Conservation (phyloP, 2,888 invertebrate genomes). For the Salpingus planirostris region DNA sequence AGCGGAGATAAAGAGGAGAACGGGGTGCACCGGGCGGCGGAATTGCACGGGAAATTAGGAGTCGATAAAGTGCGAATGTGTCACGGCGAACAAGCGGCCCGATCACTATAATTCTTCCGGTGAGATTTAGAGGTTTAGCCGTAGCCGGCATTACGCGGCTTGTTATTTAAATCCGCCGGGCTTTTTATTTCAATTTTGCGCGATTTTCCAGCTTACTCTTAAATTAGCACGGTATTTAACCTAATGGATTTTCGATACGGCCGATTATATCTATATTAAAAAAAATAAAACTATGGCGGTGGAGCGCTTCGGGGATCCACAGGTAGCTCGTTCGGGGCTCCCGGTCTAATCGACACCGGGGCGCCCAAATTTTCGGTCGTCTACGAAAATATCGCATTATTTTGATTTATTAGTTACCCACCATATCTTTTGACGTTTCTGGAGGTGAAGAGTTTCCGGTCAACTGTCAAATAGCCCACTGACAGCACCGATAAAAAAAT, state of each 20-base stretch:
- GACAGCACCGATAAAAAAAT: no score
- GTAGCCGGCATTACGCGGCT: constrained; percentile 31
- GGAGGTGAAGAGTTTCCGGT: no score
- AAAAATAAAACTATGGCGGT: constrained; percentile 10
- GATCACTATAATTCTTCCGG: constrained; percentile 19
- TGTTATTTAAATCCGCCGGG: constrained; percentile 37
- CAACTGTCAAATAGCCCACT: no score
- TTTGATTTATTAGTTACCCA: constrained; percentile 7
- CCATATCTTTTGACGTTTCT: no score
- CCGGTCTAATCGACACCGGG: no score
- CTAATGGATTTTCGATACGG: constrained; percentile 39
- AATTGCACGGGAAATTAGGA: constrained; percentile 21
- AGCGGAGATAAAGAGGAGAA: constrained; percentile 10
- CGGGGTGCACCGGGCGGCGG: constrained; percentile 3
- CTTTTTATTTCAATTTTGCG: constrained; percentile 41
- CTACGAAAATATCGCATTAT: no score
- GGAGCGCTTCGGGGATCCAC: no score
- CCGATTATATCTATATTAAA: constrained; percentile 27
- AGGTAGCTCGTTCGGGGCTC: constrained; percentile 22
- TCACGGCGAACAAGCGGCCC: constrained; percentile 17
- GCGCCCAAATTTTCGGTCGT: no score
- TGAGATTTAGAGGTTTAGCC: constrained; percentile 29
- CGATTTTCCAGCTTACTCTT: constrained; percentile 37
- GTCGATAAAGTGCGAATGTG: constrained; percentile 21
- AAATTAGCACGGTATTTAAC: constrained; percentile 39